phyloP scores from a whole-genome alignment of 2,113 vertebrate genomes.

The Electrona antarctica region DNA sequence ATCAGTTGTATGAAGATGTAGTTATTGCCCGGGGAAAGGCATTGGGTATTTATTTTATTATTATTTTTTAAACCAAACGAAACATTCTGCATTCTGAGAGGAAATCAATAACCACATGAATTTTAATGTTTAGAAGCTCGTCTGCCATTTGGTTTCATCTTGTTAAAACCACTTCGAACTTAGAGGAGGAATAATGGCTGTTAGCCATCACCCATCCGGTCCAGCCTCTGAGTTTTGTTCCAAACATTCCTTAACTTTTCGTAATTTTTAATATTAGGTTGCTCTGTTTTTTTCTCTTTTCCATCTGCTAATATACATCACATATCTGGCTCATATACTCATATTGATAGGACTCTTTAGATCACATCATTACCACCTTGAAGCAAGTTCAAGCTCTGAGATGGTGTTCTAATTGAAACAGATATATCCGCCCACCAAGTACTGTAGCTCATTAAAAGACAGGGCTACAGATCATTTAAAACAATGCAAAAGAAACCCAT shows the following conservation, averaged over 20 bases:
- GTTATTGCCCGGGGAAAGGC: constrained; percentile 50
- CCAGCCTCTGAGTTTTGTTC: not conserved
- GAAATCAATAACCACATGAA: constrained; percentile 70
- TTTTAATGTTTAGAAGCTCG: constrained; percentile 53
- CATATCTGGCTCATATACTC: no score
- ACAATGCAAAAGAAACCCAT: no score
- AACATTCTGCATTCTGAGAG: constrained; percentile 38
- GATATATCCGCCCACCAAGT: no score
- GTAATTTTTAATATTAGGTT: not conserved
- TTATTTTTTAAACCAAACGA: constrained; percentile 33
- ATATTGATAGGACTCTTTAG: no score
- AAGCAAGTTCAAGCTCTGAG: no score
- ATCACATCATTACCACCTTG: no score
- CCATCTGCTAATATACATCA: no score
- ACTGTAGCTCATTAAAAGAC: no score
- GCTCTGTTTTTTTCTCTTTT: not conserved
- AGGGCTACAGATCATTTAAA: no score
- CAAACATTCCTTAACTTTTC: not conserved
- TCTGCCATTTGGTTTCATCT: constrained; percentile 57
- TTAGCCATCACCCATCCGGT: not conserved
- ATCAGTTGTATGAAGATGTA: constrained; percentile 52
- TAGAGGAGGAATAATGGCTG: constrained; percentile 20
- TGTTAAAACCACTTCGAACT: constrained; percentile 44
- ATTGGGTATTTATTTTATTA: constrained; percentile 6
- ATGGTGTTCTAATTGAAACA: no score